phyloP scores from a whole-genome alignment of 2,113 vertebrate genomes.

The Urocynchramus pylzowi region DNA sequence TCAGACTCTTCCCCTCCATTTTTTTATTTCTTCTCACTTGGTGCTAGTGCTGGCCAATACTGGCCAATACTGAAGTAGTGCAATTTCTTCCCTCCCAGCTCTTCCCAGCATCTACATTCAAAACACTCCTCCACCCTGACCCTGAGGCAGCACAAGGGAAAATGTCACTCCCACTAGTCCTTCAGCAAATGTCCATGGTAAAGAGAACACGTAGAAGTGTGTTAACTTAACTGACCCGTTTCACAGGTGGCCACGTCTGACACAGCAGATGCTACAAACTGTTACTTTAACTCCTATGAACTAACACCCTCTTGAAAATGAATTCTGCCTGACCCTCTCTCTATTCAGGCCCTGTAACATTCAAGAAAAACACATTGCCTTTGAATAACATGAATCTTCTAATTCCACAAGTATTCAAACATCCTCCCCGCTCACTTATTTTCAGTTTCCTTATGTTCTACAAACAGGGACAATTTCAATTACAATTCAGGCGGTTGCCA shows the following conservation, averaged over 20 bases:
- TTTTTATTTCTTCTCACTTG: neutral
- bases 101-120: neutral
- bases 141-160: neutral
- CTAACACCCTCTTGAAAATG: neutral
- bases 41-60: conserved; percentile 2
- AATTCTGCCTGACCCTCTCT: neutral
- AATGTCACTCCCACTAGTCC: neutral
- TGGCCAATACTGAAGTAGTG: neutral
- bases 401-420: neutral
- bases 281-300: neutral
- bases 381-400: neutral
- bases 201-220: neutral
- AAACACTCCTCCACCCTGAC: neutral
- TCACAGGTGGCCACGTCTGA: neutral
- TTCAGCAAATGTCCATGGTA: accelerated
- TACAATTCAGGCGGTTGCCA: neutral
- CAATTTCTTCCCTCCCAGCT: neutral
- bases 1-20: neutral
- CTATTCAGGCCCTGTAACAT: neutral
- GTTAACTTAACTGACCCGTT: neutral
- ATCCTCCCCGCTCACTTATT: neutral
- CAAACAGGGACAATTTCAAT: accelerated
- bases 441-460: neutral
- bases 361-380: neutral
- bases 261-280: neutral